Conservation (phyloP, 64 coral and sea anemone species). For the Stylophora pistillata region DNA sequence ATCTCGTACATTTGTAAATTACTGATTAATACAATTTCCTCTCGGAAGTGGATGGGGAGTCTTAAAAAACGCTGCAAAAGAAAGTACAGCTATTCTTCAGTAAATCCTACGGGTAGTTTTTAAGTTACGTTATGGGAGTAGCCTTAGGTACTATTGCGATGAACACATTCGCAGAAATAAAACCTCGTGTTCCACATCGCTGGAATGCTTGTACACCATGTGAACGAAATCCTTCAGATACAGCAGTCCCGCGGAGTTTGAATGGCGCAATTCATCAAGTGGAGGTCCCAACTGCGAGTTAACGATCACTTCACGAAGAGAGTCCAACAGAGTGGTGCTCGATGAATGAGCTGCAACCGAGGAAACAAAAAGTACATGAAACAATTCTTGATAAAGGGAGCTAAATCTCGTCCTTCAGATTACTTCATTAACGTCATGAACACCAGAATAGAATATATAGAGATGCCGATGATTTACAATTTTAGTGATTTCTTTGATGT, state of each 20-base stretch:
- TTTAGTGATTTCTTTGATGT: background rate
- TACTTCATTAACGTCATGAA: too few species aligned
- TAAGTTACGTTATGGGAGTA: too few species aligned
- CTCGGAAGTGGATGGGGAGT: too few species aligned
- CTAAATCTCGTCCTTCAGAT: background rate
- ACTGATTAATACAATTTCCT: too few species aligned
- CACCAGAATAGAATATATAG: too few species aligned
- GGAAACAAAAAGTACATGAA: background rate
- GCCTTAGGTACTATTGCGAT: too few species aligned
- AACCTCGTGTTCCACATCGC: constrained; percentile 47
- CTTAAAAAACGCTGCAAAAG: too few species aligned
- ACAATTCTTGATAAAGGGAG: background rate
- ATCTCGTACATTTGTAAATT: too few species aligned
- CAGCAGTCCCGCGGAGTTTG: background rate
- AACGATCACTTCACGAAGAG: constrained; percentile 38
- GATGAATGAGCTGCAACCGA: constrained; percentile 10
- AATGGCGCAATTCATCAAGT: background rate
- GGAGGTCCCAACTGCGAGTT: constrained; percentile 42
- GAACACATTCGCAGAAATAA: background rate
- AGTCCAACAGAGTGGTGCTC: constrained; percentile 6
- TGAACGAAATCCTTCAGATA: constrained; percentile 88
- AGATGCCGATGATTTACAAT: too few species aligned
- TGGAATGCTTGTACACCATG: constrained; percentile 80
- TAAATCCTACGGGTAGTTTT: too few species aligned
- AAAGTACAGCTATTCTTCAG: too few species aligned